Evolutionary conservation across 2,113 vertebrate species (phyloP).

Genomic region (Gallinago jamesoni): DNA sequence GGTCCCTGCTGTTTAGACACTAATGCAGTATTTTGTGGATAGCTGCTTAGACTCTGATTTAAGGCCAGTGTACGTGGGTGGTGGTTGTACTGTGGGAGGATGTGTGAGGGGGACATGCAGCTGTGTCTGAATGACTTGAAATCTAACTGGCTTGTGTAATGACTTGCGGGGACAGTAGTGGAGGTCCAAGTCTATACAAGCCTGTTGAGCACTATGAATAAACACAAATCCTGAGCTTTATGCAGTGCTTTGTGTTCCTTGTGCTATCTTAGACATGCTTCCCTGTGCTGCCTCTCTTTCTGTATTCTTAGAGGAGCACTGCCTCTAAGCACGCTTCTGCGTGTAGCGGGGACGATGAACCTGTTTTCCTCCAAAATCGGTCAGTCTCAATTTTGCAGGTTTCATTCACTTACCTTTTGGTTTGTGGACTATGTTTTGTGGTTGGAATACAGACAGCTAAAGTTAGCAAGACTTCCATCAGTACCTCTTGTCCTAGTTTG

Average conservation of each 20-base stretch:
- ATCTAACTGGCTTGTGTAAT: neutral
- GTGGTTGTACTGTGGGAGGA: neutral
- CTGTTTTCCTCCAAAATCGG: neutral
- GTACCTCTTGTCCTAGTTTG: neutral
- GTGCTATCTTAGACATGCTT: neutral
- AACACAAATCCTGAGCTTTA: neutral
- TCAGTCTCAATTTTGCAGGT: neutral
- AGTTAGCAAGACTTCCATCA: neutral
- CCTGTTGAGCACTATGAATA: neutral
- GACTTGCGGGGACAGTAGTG: neutral
- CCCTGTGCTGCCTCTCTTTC: neutral
- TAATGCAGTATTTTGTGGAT: neutral
- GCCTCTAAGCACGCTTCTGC: too few species aligned
- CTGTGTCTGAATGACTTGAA: neutral
- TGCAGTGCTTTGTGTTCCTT: neutral
- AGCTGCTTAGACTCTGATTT: neutral
- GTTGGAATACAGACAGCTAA: neutral
- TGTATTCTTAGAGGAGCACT: neutral
- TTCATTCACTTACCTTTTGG: neutral
- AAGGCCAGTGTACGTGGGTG: neutral
- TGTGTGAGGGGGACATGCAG: neutral
- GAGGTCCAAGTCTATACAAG: neutral
- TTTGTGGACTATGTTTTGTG: neutral
- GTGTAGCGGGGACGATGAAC: fast-evolving
- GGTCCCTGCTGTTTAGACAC: neutral